Evolutionary conservation across 2,888 invertebrate genomes (phyloP).

Genomic region (Endotricha flammealis): DNA sequence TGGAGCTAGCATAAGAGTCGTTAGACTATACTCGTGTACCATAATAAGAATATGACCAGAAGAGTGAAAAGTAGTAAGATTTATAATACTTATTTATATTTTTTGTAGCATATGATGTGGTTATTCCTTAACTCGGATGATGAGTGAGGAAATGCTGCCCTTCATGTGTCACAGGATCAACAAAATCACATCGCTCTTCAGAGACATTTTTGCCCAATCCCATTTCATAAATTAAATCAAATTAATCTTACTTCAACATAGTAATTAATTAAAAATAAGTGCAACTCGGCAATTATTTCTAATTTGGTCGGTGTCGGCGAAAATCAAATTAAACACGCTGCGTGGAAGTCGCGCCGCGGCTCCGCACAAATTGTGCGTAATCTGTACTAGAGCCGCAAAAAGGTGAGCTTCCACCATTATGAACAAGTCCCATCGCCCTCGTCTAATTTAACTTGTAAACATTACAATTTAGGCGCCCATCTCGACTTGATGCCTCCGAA

Average conservation of each 20-base stretch:
- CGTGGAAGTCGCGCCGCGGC: conserved; percentile 14
- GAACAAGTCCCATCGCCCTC: conserved; percentile 60
- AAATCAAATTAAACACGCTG: conserved; percentile 39
- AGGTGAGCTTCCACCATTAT: conserved; percentile 56
- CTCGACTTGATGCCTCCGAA: conserved; percentile 61
- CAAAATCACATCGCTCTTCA: no score
- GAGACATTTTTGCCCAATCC: no score
- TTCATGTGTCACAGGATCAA: no score
- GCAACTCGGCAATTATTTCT: conserved; percentile 29
- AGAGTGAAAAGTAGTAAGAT: no score
- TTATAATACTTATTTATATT: no score
- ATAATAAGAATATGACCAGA: no score
- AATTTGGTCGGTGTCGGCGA: conserved; percentile 29
- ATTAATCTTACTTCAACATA: conserved; percentile 2
- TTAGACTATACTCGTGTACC: no score
- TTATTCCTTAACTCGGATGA: no score
- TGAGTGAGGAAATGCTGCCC: no score
- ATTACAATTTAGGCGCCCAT: conserved; percentile 67
- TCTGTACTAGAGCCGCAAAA: conserved; percentile 49
- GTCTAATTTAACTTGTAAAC: conserved; percentile 74
- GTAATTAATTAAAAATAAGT: conserved; percentile 16
- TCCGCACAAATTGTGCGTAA: conserved; percentile 57
- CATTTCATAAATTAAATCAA: no score
- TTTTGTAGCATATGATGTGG: no score
- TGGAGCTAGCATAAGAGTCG: no score